Evolutionary conservation across 1,140 invertebrate species (phyloP), one percentile per base, ranked within the genome.

Genomic region (Heliconius hewitsoni): DNA sequence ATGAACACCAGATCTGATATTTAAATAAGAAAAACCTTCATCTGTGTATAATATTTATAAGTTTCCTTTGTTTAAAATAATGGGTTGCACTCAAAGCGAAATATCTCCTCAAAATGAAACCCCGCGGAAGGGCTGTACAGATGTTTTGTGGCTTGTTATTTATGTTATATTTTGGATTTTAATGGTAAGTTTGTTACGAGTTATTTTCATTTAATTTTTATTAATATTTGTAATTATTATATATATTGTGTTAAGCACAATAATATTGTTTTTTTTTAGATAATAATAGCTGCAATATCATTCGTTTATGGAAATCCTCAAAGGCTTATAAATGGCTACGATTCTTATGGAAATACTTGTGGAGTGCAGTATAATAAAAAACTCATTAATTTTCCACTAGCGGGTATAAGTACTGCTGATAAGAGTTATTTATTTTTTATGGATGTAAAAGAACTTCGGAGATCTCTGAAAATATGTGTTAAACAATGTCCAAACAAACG

Each of bases 281-380:
- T 98, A 84, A 95, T 98, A 81, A 97, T 99, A 81, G 97, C 98
- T 18, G 97, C 96, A 9, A 98, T 98, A 95, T 97, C 98, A 3
- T 96, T 98, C 89, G 97, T 98, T 11, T 98, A 98, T 94, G 98
- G 98, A 0, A 98, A 98, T 95, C 98, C 98, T 5, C 92, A 97
- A 83, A 95, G 98, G 81, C 95, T 99, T 8, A 97, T 98, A 79
- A 98, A 98, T 95, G 98, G 98, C 71, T 98, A 98, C 94, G 98
- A 99, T 91, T 98, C 98, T 82, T 99, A 98, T 95, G 98, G 98
- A n/a, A 99, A 99, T 92, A 98, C 98, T 46, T 99, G 98, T 94
- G 98, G 98, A 34, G 96, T 97, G 71, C 96, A 97, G 83, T 96
- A 96, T 81, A 97, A 98, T 90, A 96, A 96, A 81, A 96, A 96